These are phyloP conservation scores for Drosophila sproati DNA, from an alignment of 1,140 invertebrate genomes.

Conservation along the genomic window DNA sequence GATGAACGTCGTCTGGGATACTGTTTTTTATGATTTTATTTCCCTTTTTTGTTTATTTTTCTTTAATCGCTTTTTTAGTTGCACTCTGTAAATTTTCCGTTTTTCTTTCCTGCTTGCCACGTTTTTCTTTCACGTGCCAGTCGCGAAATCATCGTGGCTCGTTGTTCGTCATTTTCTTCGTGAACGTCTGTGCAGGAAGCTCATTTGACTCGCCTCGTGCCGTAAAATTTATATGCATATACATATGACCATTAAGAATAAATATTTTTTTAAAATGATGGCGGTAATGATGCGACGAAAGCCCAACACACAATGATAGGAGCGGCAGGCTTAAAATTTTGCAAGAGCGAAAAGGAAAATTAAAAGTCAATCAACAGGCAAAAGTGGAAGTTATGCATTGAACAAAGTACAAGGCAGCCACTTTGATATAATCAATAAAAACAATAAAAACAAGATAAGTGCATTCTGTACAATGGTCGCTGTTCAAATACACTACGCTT, in stretches of 20 bases:
- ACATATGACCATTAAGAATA: slow-evolving; percentile 72
- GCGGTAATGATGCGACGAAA: slow-evolving; percentile 72
- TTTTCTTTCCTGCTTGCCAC: slow-evolving; percentile 53
- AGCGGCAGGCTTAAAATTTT: slow-evolving; percentile 31
- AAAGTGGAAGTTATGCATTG: slow-evolving; percentile 50
- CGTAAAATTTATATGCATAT: slow-evolving; percentile 67
- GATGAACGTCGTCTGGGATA: slow-evolving; percentile 71
- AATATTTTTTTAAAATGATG: slow-evolving; percentile 80
- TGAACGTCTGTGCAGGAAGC: slow-evolving; percentile 74
- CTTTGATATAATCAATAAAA: slow-evolving; percentile 69
- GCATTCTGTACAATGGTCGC: not conserved
- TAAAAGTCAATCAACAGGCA: slow-evolving; percentile 59
- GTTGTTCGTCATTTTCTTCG: slow-evolving; percentile 35
- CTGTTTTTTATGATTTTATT: slow-evolving; percentile 40
- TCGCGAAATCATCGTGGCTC: slow-evolving; percentile 19
- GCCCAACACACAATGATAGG: slow-evolving; percentile 10
- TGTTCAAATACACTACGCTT: slow-evolving; percentile 15
- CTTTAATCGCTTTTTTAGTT: slow-evolving; percentile 63
- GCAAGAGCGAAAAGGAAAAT: not conserved
- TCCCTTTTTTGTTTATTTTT: slow-evolving; percentile 34
- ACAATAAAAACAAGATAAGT: slow-evolving; percentile 45
- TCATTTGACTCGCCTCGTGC: slow-evolving; percentile 70
- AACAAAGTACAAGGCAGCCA: slow-evolving; percentile 49
- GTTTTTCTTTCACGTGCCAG: slow-evolving; percentile 38
- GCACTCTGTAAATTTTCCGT: slow-evolving; percentile 73